These are phyloP conservation scores for Augochlorella aurata DNA, from an alignment of 2,888 invertebrate species.

Conservation along the genomic window DNA sequence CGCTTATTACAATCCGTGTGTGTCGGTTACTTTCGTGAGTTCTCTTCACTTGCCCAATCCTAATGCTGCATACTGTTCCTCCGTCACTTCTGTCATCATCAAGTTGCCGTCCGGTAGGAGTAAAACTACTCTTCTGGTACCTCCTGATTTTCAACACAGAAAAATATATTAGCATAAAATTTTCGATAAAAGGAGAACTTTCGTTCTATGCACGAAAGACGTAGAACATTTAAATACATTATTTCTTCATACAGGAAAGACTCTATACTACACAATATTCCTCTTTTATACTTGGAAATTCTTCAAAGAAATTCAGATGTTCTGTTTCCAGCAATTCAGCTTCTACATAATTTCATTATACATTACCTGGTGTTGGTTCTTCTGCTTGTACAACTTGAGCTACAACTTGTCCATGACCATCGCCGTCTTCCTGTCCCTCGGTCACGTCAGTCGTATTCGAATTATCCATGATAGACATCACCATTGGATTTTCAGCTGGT, in stretches of 20 bases:
- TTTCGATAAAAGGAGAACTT: background rate
- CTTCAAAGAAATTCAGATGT: background rate
- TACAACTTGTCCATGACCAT: slow-evolving; percentile 88
- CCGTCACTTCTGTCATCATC: slow-evolving; percentile 94
- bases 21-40: slow-evolving; percentile 33
- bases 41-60: slow-evolving; percentile 84
- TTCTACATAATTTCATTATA: background rate
- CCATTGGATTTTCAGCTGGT: slow-evolving; percentile 78
- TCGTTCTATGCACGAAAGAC: background rate
- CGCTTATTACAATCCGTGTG: slow-evolving; percentile 46
- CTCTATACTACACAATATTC: too few species aligned
- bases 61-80: slow-evolving; percentile 90
- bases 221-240: background rate
- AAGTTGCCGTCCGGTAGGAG: slow-evolving; percentile 92
- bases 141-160: slow-evolving; percentile 83
- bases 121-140: slow-evolving; percentile 92
- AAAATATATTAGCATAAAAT: background rate
- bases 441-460: slow-evolving; percentile 77
- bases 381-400: slow-evolving; percentile 94
- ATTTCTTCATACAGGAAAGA: background rate
- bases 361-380: slow-evolving; percentile 90
- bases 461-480: slow-evolving; percentile 82
- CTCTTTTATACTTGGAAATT: background rate
- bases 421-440: slow-evolving; percentile 80
- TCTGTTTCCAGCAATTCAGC: background rate